Percentiles rank a stretch among this genome's conserved stretches.
Evolutionary conservation across 2,888 invertebrate species (phyloP).

Genomic region (Dynastes maya): DNA sequence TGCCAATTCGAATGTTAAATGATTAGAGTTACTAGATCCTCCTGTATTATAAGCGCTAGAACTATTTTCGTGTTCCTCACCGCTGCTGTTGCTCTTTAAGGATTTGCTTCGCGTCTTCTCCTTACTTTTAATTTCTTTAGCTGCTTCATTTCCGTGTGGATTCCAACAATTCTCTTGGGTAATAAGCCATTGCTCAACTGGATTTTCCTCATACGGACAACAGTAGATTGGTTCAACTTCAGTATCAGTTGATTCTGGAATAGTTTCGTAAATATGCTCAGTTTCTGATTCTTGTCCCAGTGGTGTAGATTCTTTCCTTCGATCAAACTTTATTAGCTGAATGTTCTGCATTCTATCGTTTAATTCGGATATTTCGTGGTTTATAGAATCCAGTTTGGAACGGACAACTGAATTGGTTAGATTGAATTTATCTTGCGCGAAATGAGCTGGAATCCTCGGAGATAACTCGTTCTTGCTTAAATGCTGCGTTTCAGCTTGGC

Average conservation of each 20-base stretch:
- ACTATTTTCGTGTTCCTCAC: constrained; percentile 76
- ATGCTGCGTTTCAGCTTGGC: constrained; percentile 63
- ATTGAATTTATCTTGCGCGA: constrained; percentile 63
- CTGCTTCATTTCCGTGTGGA: constrained; percentile 48
- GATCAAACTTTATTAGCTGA: constrained; percentile 71
- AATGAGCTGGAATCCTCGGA: constrained; percentile 68
- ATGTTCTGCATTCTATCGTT: constrained; percentile 76
- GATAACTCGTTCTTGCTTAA: constrained; percentile 58
- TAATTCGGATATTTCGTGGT: constrained; percentile 73
- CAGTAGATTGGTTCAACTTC: constrained; percentile 77
- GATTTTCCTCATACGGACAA: constrained; percentile 74
- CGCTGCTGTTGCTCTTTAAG: constrained; percentile 69
- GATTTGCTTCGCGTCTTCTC: constrained; percentile 62
- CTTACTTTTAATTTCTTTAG: constrained; percentile 59
- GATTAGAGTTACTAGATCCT: constrained; percentile 82
- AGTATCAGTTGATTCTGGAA: constrained; percentile 75
- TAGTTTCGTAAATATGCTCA: constrained; percentile 80
- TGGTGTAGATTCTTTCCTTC: constrained; percentile 63
- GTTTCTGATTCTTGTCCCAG: constrained; percentile 71
- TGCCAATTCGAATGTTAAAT: constrained; percentile 73
- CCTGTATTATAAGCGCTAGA: constrained; percentile 85
- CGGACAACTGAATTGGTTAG: constrained; percentile 66
- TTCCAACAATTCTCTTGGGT: constrained; percentile 59
- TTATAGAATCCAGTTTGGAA: constrained; percentile 69
- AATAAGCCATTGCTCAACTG: constrained; percentile 66